Evolutionary conservation across 2,888 invertebrate species (phyloP), one percentile per base, ranked within the genome.

Genomic region (Stictocephala bisonia): DNA sequence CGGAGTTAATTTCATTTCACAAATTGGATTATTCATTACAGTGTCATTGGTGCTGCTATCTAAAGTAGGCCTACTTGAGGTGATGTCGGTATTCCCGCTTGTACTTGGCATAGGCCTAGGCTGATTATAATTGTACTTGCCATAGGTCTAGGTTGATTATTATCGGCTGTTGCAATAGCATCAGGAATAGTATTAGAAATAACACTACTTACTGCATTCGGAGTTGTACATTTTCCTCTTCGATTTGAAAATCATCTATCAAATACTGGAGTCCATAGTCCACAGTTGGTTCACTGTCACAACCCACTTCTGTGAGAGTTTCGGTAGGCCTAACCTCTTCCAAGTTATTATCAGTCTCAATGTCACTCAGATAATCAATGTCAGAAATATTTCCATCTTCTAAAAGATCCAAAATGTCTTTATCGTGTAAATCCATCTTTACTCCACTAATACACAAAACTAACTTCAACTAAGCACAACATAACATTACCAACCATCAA

Each of bases 291-390:
- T n/a, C n/a, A n/a, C n/a, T n/a, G n/a, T n/a, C 44, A 44, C n/a
- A 4, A 44, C n/a, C 44, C 6, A 18, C 18, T 4, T 44, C 6
- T n/a, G n/a, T 6, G 6, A 18, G 44, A 44, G n/a, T 3, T 44
- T 18, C 9, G 7, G 4, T 20, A n/a, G n/a, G n/a, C n/a, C n/a
- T n/a, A n/a, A n/a, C n/a, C 22, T 18, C 26, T 7, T 20, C 22
- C 6, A 3, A 53, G n/a, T 24, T 22, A 11, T 18, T 4, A 3
- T 13, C 26, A 53, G 9, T 7, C 22, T 56, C 56, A 27, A 15
- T 15, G 24, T 56, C 29, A 26, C 27, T n/a, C 26, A 56, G 27
- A 56, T 56, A 26, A n/a, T 56, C 56, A 56, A 44, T 44, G 13
- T 44, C 44, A 4, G 44, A 44, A 6, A n/a, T 18, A n/a, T 44